Conservation (phyloP, 2,888 invertebrate genomes). For the Sclerodermus sp. region DNA sequence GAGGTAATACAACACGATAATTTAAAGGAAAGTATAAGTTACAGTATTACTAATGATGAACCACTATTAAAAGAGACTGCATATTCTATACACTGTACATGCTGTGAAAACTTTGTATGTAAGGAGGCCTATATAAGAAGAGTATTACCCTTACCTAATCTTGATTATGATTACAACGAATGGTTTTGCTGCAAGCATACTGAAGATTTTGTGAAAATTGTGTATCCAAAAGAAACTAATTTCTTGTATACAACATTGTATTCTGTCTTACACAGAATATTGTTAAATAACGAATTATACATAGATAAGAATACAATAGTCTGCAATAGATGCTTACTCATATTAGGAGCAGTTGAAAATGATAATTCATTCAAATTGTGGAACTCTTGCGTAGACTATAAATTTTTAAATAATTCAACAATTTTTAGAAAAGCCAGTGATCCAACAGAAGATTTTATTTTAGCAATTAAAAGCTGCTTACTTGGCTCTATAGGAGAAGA, state of each 20-base stretch:
- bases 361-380: conserved; percentile 43
- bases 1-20: conserved; percentile 35
- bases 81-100: conserved; percentile 35
- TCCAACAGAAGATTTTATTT: conserved; percentile 44
- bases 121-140: conserved; percentile 36
- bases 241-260: conserved; percentile 46
- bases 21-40: conserved; percentile 10
- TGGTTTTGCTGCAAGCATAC: conserved; percentile 52
- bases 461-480: conserved; percentile 38
- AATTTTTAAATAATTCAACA: conserved; percentile 8
- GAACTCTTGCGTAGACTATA: conserved; percentile 44
- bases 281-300: conserved; percentile 34
- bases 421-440: conserved; percentile 21
- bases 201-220: conserved; percentile 21
- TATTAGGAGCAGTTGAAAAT: conserved; percentile 35
- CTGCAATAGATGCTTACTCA: conserved; percentile 45
- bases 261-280: conserved; percentile 34
- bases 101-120: conserved; percentile 43
- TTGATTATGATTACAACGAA: conserved; percentile 47
- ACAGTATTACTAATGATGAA: conserved; percentile 3
- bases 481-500: conserved; percentile 37
- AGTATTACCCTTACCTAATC: conserved; percentile 45
- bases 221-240: conserved; percentile 40
- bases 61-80: conserved; percentile 7
- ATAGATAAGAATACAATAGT: conserved; percentile 30